phyloP scores from a whole-genome alignment of 2,888 invertebrate genomes.

The Meghimatium bilineatum region DNA sequence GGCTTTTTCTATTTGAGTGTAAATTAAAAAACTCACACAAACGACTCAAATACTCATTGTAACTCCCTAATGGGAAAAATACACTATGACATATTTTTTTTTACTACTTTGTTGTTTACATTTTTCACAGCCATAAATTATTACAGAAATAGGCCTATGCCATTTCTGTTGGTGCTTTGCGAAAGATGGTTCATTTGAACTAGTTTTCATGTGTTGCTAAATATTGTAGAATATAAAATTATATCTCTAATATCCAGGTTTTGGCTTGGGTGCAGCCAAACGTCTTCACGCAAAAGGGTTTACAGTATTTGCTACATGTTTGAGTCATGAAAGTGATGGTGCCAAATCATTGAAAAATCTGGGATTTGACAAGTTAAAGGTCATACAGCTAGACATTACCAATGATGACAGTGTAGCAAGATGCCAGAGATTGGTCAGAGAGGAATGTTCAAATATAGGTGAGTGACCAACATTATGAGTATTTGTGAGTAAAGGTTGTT shows the following conservation, averaged over 20 bases:
- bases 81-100: too few species aligned
- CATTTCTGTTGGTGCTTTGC: too few species aligned
- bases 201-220: too few species aligned
- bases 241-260: constrained; percentile 30
- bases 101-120: too few species aligned
- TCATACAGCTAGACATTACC: constrained; percentile 49
- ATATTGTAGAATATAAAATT: too few species aligned
- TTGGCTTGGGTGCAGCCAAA: constrained; percentile 48
- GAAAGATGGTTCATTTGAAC: too few species aligned
- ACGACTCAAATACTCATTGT: too few species aligned
- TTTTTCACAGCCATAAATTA: too few species aligned
- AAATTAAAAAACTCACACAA: too few species aligned
- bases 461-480: neutral
- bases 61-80: too few species aligned
- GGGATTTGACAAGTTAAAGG: constrained; percentile 37
- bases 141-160: too few species aligned
- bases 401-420: constrained; percentile 48
- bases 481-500: neutral
- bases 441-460: constrained; percentile 44
- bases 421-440: constrained; percentile 40
- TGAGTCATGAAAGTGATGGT: constrained; percentile 42
- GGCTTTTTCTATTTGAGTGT: too few species aligned
- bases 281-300: constrained; percentile 36
- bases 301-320: constrained; percentile 49
- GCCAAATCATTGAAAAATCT: constrained; percentile 32